Percentiles rank a stretch among this genome's conserved stretches.
Conservation (phyloP, 2,113 vertebrate genomes). For the Phocoena sinus region DNA sequence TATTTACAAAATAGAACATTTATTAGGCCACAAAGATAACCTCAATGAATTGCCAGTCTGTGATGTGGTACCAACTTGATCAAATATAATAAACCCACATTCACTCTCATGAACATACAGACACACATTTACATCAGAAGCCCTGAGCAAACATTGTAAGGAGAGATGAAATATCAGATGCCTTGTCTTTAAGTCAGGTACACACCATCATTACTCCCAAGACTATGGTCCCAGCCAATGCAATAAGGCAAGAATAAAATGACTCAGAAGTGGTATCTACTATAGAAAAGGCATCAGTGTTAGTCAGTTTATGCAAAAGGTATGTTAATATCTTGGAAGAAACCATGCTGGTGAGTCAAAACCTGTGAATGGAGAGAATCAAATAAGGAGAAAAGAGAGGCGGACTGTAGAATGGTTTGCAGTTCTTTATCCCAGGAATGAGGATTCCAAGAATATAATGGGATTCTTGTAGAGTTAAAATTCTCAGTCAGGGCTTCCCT, state of each 20-base stretch:
- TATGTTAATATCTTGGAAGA: not conserved
- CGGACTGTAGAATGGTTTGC: not conserved
- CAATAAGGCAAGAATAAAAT: not conserved
- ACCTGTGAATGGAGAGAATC: not conserved
- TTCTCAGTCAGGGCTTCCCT: too few species aligned
- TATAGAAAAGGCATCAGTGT: not conserved
- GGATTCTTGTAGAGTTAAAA: too few species aligned
- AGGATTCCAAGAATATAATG: not conserved
- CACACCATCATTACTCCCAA: not conserved
- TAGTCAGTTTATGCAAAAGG: not conserved
- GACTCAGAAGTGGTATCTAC: not conserved
- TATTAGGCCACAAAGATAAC: not conserved
- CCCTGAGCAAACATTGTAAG: not conserved
- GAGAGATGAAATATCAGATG: not conserved
- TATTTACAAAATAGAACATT: not conserved
- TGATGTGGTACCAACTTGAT: too few species aligned
- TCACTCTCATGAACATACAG: not conserved
- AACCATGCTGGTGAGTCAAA: not conserved
- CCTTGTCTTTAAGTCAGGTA: not conserved
- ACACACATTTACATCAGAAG: not conserved
- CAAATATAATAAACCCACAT: too few species aligned
- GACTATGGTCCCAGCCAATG: not conserved
- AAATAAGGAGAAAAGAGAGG: not conserved
- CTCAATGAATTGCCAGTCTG: not conserved
- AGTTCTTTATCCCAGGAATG: not conserved